Base-by-base conservation (phyloP, 2,888 invertebrate genomes). In the Chrysolina haemoptera region DNA sequence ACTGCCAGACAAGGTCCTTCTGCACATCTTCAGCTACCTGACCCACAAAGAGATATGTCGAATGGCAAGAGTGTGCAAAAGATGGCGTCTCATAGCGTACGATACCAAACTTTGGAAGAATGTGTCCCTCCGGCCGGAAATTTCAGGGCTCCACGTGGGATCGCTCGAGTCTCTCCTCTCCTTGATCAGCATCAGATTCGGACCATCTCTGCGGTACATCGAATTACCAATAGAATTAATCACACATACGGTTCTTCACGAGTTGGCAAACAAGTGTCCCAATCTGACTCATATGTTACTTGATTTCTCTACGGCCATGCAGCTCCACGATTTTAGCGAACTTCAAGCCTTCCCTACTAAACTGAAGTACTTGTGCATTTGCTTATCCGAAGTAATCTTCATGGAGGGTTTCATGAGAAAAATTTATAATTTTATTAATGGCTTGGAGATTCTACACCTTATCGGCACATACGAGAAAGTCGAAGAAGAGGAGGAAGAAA, bases 351-450 rank as follows among this genome's bases (percentile, higher is more conserved):
- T 99, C 87, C 99, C 99, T 2, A 98, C 99, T 11, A 98, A 99
- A 87, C 90, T 99, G 73, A 93, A 94, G 62, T 98, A 98, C 88
- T 76, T 88, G 35, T 88, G 88, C 76, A 96, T 99, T 85, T 99
- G 99, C 81, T 90, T 99, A 53, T 98, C 98, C 0, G 99, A 99
- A 88, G 98, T 99, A 79, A 99, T 99, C 88, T 99, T 99, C 89
- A 97, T 99, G 95, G 99, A 99, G 87, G 99, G 99, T 14, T 99
- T 99, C 87, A 98, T 99, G 97, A 90, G 99, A 80, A 98, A 99
- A 89, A 99, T 99, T 78, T 99, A 99, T 89, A 99, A 99, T 88
- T 99, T 99, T 85, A 98, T 99, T 85, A 99, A 99, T 81, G 99
- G 99, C 22, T 89, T 99, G 73, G 98, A 99, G 90, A 96, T 98